phyloP scores from a whole-genome alignment of 2,888 invertebrate genomes.

The Melanostoma scalare region DNA sequence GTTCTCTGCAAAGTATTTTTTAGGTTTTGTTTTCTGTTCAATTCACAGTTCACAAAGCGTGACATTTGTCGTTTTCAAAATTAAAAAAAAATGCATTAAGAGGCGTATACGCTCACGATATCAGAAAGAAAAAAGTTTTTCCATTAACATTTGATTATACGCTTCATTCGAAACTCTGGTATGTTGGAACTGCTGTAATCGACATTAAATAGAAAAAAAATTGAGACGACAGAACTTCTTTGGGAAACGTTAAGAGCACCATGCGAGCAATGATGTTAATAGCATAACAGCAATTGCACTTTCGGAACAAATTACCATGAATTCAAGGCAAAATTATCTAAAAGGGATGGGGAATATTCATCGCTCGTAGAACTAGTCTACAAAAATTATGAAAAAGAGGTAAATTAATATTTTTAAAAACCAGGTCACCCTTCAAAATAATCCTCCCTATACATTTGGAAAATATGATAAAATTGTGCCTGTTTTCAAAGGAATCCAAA shows the following conservation, averaged over 20 bases:
- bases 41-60: slow-evolving; percentile 73
- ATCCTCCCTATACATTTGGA: no score
- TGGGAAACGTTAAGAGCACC: neutral
- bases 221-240: neutral
- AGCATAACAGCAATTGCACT: no score
- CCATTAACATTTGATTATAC: slow-evolving; percentile 73
- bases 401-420: no score
- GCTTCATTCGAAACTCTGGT: slow-evolving; percentile 59
- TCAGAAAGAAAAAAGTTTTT: slow-evolving; percentile 67
- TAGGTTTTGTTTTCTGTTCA: slow-evolving; percentile 48
- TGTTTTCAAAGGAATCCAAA: no score
- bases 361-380: no score
- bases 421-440: no score
- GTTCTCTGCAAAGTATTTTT: slow-evolving; percentile 14
- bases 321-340: no score
- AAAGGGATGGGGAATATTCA: no score
- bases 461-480: no score
- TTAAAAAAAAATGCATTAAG: slow-evolving; percentile 22
- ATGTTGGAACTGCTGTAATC: slow-evolving; percentile 1
- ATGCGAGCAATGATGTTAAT: no score
- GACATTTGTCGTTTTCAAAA: slow-evolving; percentile 68
- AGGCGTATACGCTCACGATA: slow-evolving; percentile 48
- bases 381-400: no score
- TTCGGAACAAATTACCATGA: no score
- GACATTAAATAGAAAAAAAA: slow-evolving; percentile 14